Base-by-base conservation (phyloP, 2,888 invertebrate genomes). In the Oscheius sp. region DNA sequence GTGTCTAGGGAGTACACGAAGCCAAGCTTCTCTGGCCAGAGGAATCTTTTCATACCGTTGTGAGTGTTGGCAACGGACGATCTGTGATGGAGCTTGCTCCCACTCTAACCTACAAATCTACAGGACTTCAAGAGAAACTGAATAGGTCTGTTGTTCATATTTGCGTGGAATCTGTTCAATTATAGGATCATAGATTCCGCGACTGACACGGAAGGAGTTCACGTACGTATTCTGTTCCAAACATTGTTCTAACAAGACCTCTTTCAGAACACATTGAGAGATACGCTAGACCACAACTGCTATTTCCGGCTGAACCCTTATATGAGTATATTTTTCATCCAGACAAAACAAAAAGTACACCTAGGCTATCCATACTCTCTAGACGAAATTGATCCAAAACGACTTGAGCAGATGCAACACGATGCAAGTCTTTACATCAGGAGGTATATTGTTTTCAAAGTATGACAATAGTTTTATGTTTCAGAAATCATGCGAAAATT, bases 151-250 rank as follows among this genome's bases (percentile, higher is more conserved):
- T 10, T 32, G 13, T 35, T 9, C 60, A 10, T 13, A 32, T 37
- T 32, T 32, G 0, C 1, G 21, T 55, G 21, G 2, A 55, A 13
- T 29, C 21, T 21, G 9, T 9, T 3, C 9, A n/a, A 33, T 60
- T 60, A 10, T 35, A 74, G 77, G 90, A 93, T 95, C 70, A 90
- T 95, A 53, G 94, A 94, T 88, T 94, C 94, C 79, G 95, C 95
- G 5, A 94, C 94, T 0, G 94, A 95, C 88, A 95, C 94, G 10
- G 94, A 95, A 92, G 94, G 93, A 83, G 94, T 94, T 4, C 94
- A 21, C 21, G 21, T 21, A 21, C 21, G 21, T 21, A 21, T 21
- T 21, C 21, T 21, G 21, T 21, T 21, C 21, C 21, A 21, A 21
- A 21, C 21, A 21, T 21, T 21, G 21, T 21, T 21, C 21, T 21